These are phyloP conservation scores for Numida meleagris DNA, from an alignment of 2,113 vertebrate genomes.

Conservation along the genomic window DNA sequence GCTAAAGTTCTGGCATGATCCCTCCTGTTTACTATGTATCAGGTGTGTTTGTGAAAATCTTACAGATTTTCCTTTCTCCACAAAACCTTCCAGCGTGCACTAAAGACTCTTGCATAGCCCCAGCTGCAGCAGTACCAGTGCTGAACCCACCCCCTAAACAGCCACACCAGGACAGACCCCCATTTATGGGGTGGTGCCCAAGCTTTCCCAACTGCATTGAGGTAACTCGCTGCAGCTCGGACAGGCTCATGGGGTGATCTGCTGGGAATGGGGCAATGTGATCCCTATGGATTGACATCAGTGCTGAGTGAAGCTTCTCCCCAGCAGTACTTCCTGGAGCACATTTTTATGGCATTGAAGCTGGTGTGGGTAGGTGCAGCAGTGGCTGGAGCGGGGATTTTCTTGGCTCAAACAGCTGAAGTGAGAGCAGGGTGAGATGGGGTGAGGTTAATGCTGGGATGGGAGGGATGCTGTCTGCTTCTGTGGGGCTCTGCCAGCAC, in stretches of 20 bases:
- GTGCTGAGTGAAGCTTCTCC: background rate
- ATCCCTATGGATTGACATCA: background rate
- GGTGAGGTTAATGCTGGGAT: background rate
- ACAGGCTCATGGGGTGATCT: background rate
- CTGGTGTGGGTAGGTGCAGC: background rate
- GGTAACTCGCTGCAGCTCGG: background rate
- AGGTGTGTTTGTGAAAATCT: background rate
- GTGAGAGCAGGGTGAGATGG: background rate
- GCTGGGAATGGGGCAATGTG: background rate
- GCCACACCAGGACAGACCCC: background rate
- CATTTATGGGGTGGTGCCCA: background rate
- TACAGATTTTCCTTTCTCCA: background rate
- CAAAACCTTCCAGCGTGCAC: accelerated
- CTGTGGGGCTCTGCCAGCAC: background rate
- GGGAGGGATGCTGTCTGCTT: background rate
- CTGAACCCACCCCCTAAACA: background rate
- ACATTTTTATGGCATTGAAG: background rate
- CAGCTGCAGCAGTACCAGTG: accelerated
- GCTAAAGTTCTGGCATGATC: background rate
- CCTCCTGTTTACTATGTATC: background rate
- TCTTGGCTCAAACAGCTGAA: background rate
- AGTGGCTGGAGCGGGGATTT: background rate
- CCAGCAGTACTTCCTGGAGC: background rate
- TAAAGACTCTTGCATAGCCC: accelerated
- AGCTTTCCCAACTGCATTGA: background rate